phyloP scores from a whole-genome alignment of 92 coral and sea anemone species.

The Parazoanthus atlanticus region DNA sequence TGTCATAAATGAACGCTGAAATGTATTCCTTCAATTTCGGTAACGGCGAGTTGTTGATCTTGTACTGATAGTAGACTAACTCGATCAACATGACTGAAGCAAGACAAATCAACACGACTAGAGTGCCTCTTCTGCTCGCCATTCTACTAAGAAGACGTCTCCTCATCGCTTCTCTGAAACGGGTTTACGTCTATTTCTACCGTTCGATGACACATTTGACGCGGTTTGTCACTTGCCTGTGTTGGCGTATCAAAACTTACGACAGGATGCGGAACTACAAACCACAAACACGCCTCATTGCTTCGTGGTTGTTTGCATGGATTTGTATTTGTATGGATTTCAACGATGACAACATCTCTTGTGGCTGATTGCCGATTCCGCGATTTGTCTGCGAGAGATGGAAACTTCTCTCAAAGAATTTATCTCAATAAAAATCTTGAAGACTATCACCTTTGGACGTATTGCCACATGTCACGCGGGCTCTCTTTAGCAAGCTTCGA shows the following conservation, averaged over 20 bases:
- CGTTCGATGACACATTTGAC: not conserved
- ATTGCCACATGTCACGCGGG: not conserved
- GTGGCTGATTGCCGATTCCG: not conserved
- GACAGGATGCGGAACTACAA: not conserved
- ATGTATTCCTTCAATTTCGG: slow-evolving; percentile 31
- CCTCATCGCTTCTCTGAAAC: slow-evolving; percentile 18
- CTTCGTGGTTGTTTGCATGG: not conserved
- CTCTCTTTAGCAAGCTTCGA: too few relatives aligned
- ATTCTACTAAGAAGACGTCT: slow-evolving; percentile 15
- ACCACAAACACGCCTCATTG: not conserved
- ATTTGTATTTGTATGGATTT: too few relatives aligned
- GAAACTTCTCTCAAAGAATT: not conserved
- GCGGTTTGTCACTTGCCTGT: not conserved
- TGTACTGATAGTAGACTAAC: slow-evolving; percentile 36
- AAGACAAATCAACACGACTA: slow-evolving; percentile 29
- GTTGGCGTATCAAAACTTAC: not conserved
- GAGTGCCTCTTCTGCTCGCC: slow-evolving; percentile 37
- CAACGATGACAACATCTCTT: not conserved
- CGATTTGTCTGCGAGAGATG: not conserved
- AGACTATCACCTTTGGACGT: not conserved
- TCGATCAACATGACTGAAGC: slow-evolving; percentile 18
- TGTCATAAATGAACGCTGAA: slow-evolving; percentile 33
- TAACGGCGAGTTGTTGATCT: slow-evolving; percentile 27
- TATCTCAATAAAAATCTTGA: not conserved
- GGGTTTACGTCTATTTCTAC: slow-evolving; percentile 15